Percentiles rank a stretch among this genome's conserved stretches.
Evolutionary conservation across 2,888 invertebrate genomes (phyloP).

Genomic region (Aleiodes alternator): DNA sequence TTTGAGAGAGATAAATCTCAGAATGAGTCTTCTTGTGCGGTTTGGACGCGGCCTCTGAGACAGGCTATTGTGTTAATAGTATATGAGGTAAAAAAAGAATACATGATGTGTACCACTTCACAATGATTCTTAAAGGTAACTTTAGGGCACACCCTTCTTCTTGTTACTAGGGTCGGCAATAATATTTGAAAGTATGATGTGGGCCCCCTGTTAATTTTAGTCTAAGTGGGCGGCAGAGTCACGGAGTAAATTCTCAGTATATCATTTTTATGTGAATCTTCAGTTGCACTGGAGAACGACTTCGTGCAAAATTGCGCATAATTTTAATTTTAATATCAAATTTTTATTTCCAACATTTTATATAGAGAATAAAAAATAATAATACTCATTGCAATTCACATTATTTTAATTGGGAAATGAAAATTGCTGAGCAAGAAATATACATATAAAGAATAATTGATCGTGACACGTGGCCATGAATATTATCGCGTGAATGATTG

Average conservation of each 20-base stretch:
- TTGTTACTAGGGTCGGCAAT: conserved; percentile 22
- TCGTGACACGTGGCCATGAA: conserved; percentile 19
- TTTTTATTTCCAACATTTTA: background rate
- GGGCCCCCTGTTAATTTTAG: conserved; percentile 40
- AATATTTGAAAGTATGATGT: conserved; percentile 44
- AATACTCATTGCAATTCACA: background rate
- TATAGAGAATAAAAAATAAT: background rate
- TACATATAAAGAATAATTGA: conserved; percentile 8
- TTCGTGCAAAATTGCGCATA: conserved; percentile 7
- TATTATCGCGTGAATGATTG: conserved; percentile 31
- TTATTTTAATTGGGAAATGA: background rate
- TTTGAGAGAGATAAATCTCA: conserved; percentile 17
- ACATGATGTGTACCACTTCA: conserved; percentile 4
- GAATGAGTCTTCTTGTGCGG: conserved; percentile 27
- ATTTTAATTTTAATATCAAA: conserved; percentile 9
- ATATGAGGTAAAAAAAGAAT: conserved; percentile 23
- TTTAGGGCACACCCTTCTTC: conserved; percentile 36
- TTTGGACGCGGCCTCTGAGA: background rate
- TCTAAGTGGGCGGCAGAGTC: conserved; percentile 41
- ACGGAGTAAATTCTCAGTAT: conserved; percentile 37
- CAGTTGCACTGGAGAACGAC: background rate
- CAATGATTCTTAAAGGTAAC: conserved; percentile 11
- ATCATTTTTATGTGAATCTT: conserved; percentile 39
- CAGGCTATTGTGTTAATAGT: conserved; percentile 23
- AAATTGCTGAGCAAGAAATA: background rate